Evolutionary conservation across 2,797 vertebrate species (phyloP).

Genomic region (Enteromius mattozi): DNA sequence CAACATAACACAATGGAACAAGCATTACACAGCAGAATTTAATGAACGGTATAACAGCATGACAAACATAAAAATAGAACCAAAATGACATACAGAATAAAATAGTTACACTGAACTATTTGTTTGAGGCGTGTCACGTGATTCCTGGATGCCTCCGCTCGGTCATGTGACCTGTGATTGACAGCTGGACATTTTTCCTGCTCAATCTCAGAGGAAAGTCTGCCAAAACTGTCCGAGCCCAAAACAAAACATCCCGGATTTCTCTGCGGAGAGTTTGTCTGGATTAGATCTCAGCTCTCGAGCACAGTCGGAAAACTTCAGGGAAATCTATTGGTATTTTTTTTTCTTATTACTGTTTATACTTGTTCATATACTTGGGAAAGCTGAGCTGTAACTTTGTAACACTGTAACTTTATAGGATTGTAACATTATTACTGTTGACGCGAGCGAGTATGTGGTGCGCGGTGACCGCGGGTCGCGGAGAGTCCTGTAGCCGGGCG

Average conservation of each 20-base stretch:
- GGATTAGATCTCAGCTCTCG: background rate
- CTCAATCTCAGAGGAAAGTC: slow-evolving; percentile 36
- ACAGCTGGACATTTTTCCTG: slow-evolving; percentile 53
- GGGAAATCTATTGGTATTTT: background rate
- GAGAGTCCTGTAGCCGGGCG: slow-evolving; percentile 51
- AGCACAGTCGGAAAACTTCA: background rate
- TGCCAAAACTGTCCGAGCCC: background rate
- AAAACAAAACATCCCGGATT: background rate
- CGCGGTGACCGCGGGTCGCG: slow-evolving; percentile 38
- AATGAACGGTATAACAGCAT: background rate
- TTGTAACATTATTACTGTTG: background rate
- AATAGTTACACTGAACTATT: background rate
- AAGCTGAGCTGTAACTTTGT: background rate
- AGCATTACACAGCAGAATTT: background rate
- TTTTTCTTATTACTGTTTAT: background rate
- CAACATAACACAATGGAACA: background rate
- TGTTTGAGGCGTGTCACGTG: slow-evolving; percentile 44
- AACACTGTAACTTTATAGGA: background rate
- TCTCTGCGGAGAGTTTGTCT: background rate
- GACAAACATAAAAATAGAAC: background rate
- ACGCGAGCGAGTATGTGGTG: slow-evolving; percentile 13
- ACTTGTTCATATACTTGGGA: background rate
- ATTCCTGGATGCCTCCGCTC: slow-evolving; percentile 36
- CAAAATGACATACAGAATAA: background rate
- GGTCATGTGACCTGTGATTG: slow-evolving; percentile 74